phyloP scores from a whole-genome alignment of 92 coral and sea anemone genomes.

The Montipora capitata region DNA sequence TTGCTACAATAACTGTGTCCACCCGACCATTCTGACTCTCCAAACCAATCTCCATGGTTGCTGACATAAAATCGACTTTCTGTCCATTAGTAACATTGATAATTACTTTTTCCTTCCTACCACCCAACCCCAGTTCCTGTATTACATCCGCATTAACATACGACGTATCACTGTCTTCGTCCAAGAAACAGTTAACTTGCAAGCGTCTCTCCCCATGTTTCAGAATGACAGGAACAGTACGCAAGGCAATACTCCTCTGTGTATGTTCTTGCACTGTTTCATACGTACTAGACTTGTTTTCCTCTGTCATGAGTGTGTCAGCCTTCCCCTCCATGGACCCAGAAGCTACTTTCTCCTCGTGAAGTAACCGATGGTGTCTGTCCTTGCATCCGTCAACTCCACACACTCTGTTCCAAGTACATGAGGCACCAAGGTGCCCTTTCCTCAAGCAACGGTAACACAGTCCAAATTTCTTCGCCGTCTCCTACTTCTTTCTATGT shows the following conservation, averaged over 20 bases:
- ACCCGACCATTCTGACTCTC: slow-evolving; percentile 64
- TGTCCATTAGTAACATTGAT: slow-evolving; percentile 64
- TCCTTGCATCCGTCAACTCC: slow-evolving; percentile 35
- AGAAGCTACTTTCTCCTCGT: not conserved
- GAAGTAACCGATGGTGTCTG: slow-evolving; percentile 53
- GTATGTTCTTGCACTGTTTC: no score
- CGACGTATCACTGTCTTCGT: slow-evolving; percentile 70
- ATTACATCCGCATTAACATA: slow-evolving; percentile 69
- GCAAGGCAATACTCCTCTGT: no score
- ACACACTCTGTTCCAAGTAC: slow-evolving; percentile 42
- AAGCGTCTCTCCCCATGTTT: no score
- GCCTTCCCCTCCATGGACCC: slow-evolving; percentile 30
- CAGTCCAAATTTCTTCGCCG: slow-evolving; percentile 38
- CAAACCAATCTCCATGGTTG: slow-evolving; percentile 55
- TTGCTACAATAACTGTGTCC: slow-evolving; percentile 52
- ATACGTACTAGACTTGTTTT: slow-evolving; percentile 24
- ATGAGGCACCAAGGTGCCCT: slow-evolving; percentile 46
- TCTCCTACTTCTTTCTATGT: slow-evolving; percentile 47
- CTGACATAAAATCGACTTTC: slow-evolving; percentile 41
- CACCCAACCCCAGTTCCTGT: slow-evolving; percentile 12
- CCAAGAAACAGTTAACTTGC: no score
- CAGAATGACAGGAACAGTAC: no score
- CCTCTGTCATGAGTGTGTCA: not conserved
- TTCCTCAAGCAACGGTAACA: slow-evolving; percentile 66
- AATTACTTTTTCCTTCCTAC: slow-evolving; percentile 27